Conservation (phyloP, 1,140 invertebrate species). For the Pseudachorutes palmiensis region DNA sequence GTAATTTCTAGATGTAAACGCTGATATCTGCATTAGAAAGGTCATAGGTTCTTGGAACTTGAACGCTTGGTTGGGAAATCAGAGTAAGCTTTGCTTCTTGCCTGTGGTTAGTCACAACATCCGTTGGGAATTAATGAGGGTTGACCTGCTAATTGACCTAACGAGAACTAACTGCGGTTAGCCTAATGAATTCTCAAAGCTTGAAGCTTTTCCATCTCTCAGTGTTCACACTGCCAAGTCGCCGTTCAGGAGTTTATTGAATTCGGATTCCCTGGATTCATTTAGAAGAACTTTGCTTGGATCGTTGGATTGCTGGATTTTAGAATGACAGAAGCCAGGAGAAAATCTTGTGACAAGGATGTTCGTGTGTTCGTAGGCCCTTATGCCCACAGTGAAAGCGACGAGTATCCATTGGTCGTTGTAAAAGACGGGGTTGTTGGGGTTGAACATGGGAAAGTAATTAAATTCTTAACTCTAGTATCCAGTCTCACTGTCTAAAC, state of each 20-base stretch:
- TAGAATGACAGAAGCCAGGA: not conserved
- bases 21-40: no score
- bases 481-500: not conserved
- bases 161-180: no score
- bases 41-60: no score
- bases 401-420: constrained; percentile 27
- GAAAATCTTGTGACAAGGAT: no score
- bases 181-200: no score
- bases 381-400: constrained; percentile 30
- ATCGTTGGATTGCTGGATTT: not conserved
- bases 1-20: no score
- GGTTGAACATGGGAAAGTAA: constrained; percentile 46
- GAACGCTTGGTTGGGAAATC: no score
- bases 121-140: no score
- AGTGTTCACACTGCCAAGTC: not conserved
- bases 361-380: constrained; percentile 31
- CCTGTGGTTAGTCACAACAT: no score
- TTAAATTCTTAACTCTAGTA: constrained; percentile 18
- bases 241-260: not conserved
- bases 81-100: no score
- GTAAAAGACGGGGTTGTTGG: constrained; percentile 43
- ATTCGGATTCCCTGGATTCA: not conserved
- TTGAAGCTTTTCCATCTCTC: no score
- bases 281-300: not conserved
- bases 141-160: no score